Conservation (phyloP, 1,140 invertebrate genomes). For the Caenorhabditis inopinata region DNA sequence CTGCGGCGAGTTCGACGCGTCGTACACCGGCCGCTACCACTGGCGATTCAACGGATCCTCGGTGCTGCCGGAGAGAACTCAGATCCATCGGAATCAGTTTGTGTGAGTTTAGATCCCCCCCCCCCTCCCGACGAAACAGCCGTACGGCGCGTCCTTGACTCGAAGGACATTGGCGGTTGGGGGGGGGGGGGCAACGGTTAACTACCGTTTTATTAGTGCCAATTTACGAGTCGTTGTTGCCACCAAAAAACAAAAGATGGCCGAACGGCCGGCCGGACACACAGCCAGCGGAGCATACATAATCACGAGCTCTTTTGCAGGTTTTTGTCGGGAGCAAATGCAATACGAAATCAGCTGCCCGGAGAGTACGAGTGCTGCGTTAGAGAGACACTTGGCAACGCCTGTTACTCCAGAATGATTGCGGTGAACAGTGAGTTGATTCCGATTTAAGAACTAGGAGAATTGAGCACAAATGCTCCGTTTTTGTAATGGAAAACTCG, state of each 20-base stretch:
- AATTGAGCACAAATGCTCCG: too few species aligned
- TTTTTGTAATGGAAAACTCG: too few species aligned
- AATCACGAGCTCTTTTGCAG: slow-evolving; percentile 24
- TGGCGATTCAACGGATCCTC: slow-evolving; percentile 41
- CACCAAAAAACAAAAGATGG: too few species aligned
- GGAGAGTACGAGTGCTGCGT: slow-evolving; percentile 41
- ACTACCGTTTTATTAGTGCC: neutral
- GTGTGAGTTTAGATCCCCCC: slow-evolving; percentile 24
- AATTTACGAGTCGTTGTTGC: too few species aligned
- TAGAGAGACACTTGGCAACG: slow-evolving; percentile 30
- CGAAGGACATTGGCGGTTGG: slow-evolving; percentile 3
- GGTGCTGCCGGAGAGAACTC: slow-evolving; percentile 36
- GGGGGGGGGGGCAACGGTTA: neutral
- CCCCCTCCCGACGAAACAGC: too few species aligned
- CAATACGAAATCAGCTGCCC: slow-evolving; percentile 28
- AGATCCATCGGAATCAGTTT: slow-evolving; percentile 31
- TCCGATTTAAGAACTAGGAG: neutral
- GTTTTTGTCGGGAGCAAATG: slow-evolving; percentile 35
- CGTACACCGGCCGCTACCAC: slow-evolving; percentile 22
- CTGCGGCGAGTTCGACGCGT: slow-evolving; percentile 34
- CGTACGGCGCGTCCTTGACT: too few species aligned
- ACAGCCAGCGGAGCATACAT: slow-evolving; percentile 8
- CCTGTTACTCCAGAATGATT: slow-evolving; percentile 32
- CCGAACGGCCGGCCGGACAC: neutral
- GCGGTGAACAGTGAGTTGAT: neutral